A percentile compares a stretch with the other conserved stretches of the same genome.
Conservation (phyloP, 2,113 vertebrate species). For the Myotis brandtii region DNA sequence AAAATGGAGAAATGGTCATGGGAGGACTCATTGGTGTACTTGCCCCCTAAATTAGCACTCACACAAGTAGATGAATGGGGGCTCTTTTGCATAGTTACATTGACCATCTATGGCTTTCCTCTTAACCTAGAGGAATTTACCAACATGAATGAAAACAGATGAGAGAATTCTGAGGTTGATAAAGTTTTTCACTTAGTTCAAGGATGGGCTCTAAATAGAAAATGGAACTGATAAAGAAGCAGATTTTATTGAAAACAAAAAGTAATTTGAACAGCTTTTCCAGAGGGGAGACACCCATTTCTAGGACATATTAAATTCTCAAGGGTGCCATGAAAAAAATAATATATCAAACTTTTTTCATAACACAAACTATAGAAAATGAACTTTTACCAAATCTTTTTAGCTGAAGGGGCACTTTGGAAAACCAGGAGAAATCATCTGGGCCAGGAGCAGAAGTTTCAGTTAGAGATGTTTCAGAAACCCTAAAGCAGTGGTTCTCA, state of each 20-base stretch:
- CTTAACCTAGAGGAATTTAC: not conserved
- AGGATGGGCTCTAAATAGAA: not conserved
- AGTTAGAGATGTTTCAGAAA: not conserved
- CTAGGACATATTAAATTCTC: not conserved
- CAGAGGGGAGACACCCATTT: not conserved
- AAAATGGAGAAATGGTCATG: not conserved
- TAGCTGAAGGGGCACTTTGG: not conserved
- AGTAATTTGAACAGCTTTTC: not conserved
- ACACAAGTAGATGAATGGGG: not conserved
- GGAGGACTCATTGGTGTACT: not conserved
- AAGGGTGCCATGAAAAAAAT: not conserved
- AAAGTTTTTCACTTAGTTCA: conserved; percentile 12
- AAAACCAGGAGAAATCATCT: not conserved
- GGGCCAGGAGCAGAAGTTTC: not conserved
- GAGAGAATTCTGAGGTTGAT: not conserved
- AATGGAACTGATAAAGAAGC: conserved; percentile 21
- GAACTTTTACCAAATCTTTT: not conserved
- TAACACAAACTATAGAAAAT: not conserved
- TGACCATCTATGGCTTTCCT: not conserved
- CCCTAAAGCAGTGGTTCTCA: not conserved
- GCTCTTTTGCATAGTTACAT: not conserved
- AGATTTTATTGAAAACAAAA: conserved; percentile 11
- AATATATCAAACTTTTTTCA: not conserved
- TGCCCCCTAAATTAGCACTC: not conserved
- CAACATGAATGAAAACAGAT: not conserved